Percentiles rank a stretch among this genome's conserved stretches.
phyloP scores from a whole-genome alignment of 2,113 vertebrate genomes.

The Danionella cerebrum region DNA sequence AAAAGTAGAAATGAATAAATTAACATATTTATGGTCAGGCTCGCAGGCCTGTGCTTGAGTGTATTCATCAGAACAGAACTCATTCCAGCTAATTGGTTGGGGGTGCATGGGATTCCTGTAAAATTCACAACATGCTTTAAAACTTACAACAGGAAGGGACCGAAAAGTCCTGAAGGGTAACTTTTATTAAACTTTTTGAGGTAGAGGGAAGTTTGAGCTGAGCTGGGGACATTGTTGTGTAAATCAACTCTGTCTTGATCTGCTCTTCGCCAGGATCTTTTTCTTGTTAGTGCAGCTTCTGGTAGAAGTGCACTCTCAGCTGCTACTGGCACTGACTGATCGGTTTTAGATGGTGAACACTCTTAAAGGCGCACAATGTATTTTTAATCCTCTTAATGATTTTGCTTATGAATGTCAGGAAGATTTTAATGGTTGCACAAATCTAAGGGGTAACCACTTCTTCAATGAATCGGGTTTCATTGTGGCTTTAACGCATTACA shows the following conservation, averaged over 20 bases:
- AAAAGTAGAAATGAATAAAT: conserved; percentile 64
- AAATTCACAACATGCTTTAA: conserved; percentile 18
- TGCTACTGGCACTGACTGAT: too few relatives aligned
- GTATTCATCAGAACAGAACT: conserved; percentile 31
- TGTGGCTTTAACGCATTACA: too few relatives aligned
- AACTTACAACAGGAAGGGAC: neutral
- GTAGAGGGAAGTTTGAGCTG: neutral
- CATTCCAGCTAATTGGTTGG: conserved; percentile 23
- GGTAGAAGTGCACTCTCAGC: neutral
- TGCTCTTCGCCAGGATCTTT: neutral
- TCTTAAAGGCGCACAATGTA: too few relatives aligned
- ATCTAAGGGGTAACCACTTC: too few relatives aligned
- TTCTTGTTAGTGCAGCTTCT: neutral
- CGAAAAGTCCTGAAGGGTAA: neutral
- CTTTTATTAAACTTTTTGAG: conserved; percentile 15
- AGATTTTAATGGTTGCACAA: too few relatives aligned
- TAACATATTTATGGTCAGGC: conserved; percentile 47
- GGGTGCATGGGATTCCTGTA: conserved; percentile 10
- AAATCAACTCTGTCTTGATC: conserved; percentile 1
- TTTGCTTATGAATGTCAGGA: too few relatives aligned
- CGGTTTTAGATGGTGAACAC: too few relatives aligned
- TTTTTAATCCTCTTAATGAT: too few relatives aligned
- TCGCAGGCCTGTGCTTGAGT: conserved; percentile 42
- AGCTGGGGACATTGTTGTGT: conserved; percentile 5
- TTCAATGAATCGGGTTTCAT: too few relatives aligned